A percentile compares a stretch with the other conserved stretches of the same genome.
Conservation (phyloP, 2,113 vertebrate genomes). For the Calyptommatus sinebrachiatus region DNA sequence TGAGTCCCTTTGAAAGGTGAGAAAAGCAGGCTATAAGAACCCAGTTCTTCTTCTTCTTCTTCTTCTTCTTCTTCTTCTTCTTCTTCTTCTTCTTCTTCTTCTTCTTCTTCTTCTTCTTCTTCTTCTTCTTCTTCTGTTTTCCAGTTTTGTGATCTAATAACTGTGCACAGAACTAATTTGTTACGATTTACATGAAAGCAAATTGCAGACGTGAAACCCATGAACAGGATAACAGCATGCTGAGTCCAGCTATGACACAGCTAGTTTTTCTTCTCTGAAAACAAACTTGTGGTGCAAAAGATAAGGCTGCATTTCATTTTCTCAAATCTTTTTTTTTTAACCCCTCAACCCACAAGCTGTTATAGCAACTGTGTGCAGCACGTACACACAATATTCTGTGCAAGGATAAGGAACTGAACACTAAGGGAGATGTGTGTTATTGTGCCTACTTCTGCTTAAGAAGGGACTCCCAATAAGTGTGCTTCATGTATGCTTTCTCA, state of each 20-base stretch:
- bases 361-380: background rate
- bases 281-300: constrained; percentile 15
- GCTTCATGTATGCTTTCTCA: background rate
- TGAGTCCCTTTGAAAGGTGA: no score
- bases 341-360: constrained; percentile 11
- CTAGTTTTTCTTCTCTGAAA: background rate
- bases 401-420: background rate
- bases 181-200: background rate
- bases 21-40: no score
- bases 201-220: background rate
- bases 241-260: constrained; percentile 7
- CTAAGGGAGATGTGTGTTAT: background rate
- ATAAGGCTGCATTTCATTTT: constrained; percentile 3
- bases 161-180: background rate
- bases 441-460: background rate
- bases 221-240: background rate
- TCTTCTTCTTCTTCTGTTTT: no score
- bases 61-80: no score
- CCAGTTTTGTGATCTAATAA: no score
- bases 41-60: no score
- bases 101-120: no score
- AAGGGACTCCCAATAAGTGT: background rate
- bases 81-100: no score
- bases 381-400: background rate
- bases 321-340: no score